Conservation (phyloP, 2,113 vertebrate genomes). For the Recurvirostra avosetta region DNA sequence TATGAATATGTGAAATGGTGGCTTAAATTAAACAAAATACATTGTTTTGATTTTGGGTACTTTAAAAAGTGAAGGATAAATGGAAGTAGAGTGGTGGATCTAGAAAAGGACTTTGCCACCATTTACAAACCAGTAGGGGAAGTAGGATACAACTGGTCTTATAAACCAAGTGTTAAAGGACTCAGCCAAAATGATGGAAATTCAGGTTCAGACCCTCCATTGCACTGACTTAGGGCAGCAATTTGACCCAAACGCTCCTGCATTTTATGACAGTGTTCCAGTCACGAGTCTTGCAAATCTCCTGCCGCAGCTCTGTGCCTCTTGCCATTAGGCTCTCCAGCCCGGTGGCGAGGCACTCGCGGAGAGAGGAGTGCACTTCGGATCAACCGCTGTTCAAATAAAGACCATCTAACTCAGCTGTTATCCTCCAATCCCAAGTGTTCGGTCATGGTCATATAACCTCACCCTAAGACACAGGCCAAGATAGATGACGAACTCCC, state of each 20-base stretch:
- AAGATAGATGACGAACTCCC: not conserved
- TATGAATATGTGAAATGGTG: not conserved
- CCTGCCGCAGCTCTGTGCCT: not conserved
- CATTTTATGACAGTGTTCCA: not conserved
- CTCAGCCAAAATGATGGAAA: not conserved
- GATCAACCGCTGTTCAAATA: not conserved
- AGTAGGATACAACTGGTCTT: not conserved
- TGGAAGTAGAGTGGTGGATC: not conserved
- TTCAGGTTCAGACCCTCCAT: not conserved
- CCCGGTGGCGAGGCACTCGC: not conserved
- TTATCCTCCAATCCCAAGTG: not conserved
- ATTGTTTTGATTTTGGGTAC: not conserved
- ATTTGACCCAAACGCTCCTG: not conserved
- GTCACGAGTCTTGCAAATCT: not conserved
- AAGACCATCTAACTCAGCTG: not conserved
- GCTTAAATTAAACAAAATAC: not conserved
- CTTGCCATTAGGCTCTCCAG: not conserved
- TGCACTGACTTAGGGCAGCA: not conserved
- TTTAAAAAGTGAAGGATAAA: not conserved
- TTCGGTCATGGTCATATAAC: not conserved
- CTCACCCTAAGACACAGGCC: not conserved
- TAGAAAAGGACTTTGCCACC: not conserved
- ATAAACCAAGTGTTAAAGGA: not conserved
- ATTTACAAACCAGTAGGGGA: not conserved
- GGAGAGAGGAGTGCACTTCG: accelerated